A percentile compares a stretch with the other conserved stretches of the same genome.
These are phyloP conservation scores for Lepus americanus DNA, from an alignment of 2,113 vertebrate species.

Conservation along the genomic window DNA sequence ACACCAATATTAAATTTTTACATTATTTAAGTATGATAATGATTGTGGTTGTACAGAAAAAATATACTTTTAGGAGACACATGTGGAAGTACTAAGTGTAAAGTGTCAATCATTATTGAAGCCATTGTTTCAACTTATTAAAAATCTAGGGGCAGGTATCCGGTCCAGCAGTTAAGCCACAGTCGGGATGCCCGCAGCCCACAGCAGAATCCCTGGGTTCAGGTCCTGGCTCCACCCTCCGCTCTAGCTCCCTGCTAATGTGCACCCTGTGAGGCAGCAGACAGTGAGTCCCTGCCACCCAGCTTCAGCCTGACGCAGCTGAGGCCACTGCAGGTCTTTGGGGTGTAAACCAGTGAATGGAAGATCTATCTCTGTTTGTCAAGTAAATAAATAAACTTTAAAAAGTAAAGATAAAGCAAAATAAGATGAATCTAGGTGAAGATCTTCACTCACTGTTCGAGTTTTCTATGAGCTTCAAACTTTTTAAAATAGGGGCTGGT, in stretches of 20 bases:
- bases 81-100: background rate
- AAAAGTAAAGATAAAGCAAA: background rate
- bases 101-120: background rate
- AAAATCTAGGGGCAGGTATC: background rate
- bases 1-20: background rate
- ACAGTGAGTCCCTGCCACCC: too few species aligned
- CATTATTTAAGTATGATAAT: background rate
- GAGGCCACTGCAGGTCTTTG: too few species aligned
- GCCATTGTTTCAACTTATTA: background rate
- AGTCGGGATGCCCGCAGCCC: too few species aligned
- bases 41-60: background rate
- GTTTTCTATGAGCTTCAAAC: conserved; percentile 7
- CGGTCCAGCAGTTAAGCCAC: too few species aligned
- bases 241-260: too few species aligned
- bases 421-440: background rate
- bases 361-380: too few species aligned
- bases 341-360: too few species aligned
- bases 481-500: background rate
- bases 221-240: too few species aligned
- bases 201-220: too few species aligned
- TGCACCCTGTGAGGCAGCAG: too few species aligned
- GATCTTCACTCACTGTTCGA: background rate
- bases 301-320: too few species aligned
- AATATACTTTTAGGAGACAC: background rate
- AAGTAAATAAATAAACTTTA: background rate